Base-by-base conservation (phyloP, 2,888 invertebrate genomes). In the Sabellastarte sp. region DNA sequence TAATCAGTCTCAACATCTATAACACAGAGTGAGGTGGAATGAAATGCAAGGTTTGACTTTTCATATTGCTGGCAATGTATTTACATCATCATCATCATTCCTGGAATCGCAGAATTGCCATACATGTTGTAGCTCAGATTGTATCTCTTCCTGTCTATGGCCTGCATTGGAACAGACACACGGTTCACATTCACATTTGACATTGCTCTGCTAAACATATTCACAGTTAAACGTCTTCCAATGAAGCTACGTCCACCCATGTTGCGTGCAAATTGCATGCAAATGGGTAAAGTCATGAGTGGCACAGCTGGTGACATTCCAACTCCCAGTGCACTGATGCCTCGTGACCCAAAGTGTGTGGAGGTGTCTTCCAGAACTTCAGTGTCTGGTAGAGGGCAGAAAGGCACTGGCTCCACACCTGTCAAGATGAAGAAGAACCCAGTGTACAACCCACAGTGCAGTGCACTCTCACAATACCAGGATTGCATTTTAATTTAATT, bases 341-440 rank as follows among this genome's bases (percentile, higher is more conserved):
- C 20, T 10, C 10, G 41, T n/a, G n/a, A n/a, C 41, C 20, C 20
- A 20, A 41, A 41, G 10, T 41, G 41, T 41, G 41, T 15, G 10
- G 41, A 15, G 10, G 20, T 20, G 20, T 41, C 41, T 10, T 10
- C 10, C 41, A 41, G 20, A 20, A 10, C 20, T 41, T 41, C 41
- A 15, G 41, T 41, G 41, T 41, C 41, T 20, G 10, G 10, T 15
- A 41, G 20, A 4, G 70, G 67, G 32, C 65, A 56, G 51, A 70
- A 69, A 1, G 70, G 70, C 28, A 70, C 29, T 10, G 68, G 68
- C 30, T 70, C 70, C 24, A 66, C 68, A 32, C 65, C 69, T 69
- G 58, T 1, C 32, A 30, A 53, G 5, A 31, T 33, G 29, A n/a
- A 57, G 57, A 24, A 29, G 30, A 28, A 28, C n/a, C 3, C 5